A percentile compares a stretch with the other conserved stretches of the same genome.
Conservation (phyloP, 2,888 invertebrate species). For the Pogonocherus hispidulus region DNA sequence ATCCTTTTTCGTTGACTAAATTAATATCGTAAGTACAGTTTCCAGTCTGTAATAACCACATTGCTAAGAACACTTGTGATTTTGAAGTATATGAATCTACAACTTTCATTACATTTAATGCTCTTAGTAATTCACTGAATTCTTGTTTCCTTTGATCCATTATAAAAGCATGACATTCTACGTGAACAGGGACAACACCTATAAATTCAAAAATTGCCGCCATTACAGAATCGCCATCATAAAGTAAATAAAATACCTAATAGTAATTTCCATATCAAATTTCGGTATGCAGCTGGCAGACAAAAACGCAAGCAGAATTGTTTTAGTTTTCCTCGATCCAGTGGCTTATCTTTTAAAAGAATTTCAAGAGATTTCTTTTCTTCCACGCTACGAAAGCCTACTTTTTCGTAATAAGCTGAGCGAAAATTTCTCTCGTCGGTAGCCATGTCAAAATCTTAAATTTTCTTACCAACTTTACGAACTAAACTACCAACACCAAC, state of each 20-base stretch:
- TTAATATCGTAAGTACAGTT: slow-evolving; percentile 68
- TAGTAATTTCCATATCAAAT: slow-evolving; percentile 88
- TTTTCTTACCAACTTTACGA: slow-evolving; percentile 23
- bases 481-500: no score
- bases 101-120: slow-evolving; percentile 78
- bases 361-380: slow-evolving; percentile 93
- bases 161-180: slow-evolving; percentile 82
- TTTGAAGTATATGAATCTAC: slow-evolving; percentile 77
- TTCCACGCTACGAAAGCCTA: slow-evolving; percentile 91
- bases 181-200: slow-evolving; percentile 85
- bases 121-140: slow-evolving; percentile 81
- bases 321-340: slow-evolving; percentile 83
- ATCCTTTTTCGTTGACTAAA: slow-evolving; percentile 50
- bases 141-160: slow-evolving; percentile 81
- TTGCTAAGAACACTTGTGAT: slow-evolving; percentile 79
- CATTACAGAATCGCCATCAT: slow-evolving; percentile 2
- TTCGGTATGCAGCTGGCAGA: slow-evolving; percentile 85
- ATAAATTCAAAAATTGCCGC: slow-evolving; percentile 38
- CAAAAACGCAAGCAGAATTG: slow-evolving; percentile 90
- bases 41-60: slow-evolving; percentile 87
- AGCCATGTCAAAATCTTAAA: slow-evolving; percentile 65
- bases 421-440: slow-evolving; percentile 85
- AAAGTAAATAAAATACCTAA: slow-evolving; percentile 72
- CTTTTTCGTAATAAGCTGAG: slow-evolving; percentile 87
- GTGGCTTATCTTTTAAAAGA: slow-evolving; percentile 86